A percentile compares a stretch with the other conserved stretches of the same genome.
phyloP scores from a whole-genome alignment of 1,140 invertebrate species.

The Cyphomyrmex costatus region DNA sequence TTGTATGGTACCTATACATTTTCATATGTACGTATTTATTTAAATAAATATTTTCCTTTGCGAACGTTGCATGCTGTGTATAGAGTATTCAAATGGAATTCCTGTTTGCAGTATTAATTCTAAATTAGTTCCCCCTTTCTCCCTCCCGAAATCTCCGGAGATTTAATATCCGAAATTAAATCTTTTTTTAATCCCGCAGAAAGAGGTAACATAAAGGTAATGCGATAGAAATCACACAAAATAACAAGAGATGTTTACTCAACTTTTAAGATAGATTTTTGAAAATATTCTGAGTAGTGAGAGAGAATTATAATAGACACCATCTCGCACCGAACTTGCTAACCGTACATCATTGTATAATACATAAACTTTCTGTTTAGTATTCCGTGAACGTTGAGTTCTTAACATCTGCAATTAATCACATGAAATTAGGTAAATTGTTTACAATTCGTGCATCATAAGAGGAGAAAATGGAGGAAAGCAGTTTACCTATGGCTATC shows the following conservation, averaged over 20 bases:
- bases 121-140: slow-evolving; percentile 19
- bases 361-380: not conserved
- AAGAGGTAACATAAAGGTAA: not conserved
- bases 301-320: not conserved
- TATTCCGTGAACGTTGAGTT: not conserved
- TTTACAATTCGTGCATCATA: slow-evolving; percentile 6
- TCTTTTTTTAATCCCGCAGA: not conserved
- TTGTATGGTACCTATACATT: slow-evolving; percentile 1
- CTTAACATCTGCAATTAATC: slow-evolving; percentile 39
- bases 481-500: slow-evolving; percentile 50
- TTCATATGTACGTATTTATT: slow-evolving; percentile 21
- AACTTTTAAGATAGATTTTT: not conserved
- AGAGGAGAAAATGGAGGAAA: slow-evolving; percentile 15
- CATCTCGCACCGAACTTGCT: not conserved
- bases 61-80: not conserved
- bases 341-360: not conserved
- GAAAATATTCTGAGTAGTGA: not conserved
- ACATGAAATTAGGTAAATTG: slow-evolving; percentile 34
- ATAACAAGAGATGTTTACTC: not conserved
- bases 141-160: not conserved
- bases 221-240: not conserved
- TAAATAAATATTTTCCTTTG: slow-evolving; percentile 48
- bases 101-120: slow-evolving; percentile 30
- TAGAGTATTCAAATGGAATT: slow-evolving; percentile 9
- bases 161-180: slow-evolving; percentile 29